A percentile compares a stretch with the other conserved stretches of the same genome.
phyloP scores from a whole-genome alignment of 2,888 invertebrate genomes.

The Ectemnius continuus region DNA sequence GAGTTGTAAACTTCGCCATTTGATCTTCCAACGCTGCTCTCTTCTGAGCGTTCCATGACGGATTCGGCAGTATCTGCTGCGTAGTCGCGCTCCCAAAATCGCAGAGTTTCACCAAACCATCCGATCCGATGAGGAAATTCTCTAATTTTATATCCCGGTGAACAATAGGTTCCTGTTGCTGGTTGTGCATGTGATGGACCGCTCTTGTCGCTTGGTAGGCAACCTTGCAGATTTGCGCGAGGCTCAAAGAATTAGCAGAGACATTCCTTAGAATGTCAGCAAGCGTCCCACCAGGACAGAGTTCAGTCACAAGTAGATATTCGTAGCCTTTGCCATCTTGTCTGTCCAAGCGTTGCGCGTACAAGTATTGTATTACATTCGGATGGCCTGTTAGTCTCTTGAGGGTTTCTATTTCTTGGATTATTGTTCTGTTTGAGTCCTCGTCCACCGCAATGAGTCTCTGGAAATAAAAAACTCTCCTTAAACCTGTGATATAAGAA shows the following conservation, averaged over 20 bases:
- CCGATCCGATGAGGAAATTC: constrained; percentile 92
- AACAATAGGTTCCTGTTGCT: constrained; percentile 91
- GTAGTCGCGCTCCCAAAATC: constrained; percentile 98
- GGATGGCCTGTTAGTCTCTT: constrained; percentile 95
- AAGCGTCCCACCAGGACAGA: constrained; percentile 87
- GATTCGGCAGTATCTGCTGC: constrained; percentile 89
- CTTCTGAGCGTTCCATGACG: constrained; percentile 95
- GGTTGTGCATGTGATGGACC: constrained; percentile 95
- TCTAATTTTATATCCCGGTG: constrained; percentile 98
- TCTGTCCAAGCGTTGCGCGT: constrained; percentile 81
- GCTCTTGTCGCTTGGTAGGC: constrained; percentile 95
- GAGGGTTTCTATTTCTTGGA: constrained; percentile 90
- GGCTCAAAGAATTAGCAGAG: constrained; percentile 80
- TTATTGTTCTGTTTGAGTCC: constrained; percentile 87
- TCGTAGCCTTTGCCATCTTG: constrained; percentile 80
- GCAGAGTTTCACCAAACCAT: constrained; percentile 94
- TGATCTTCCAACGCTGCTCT: constrained; percentile 95
- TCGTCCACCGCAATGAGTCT: constrained; percentile 91
- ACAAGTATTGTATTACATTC: constrained; percentile 93
- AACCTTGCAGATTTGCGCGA: constrained; percentile 87
- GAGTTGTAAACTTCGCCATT: constrained; percentile 90
- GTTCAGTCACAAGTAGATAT: constrained; percentile 94
- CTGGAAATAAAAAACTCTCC: constrained; percentile 60
- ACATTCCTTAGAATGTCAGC: constrained; percentile 71
- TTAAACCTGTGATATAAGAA: constrained; percentile 13